Evolutionary conservation across 2,113 vertebrate species (phyloP), one percentile per base, ranked within the genome.

Genomic region (Grus americana): DNA sequence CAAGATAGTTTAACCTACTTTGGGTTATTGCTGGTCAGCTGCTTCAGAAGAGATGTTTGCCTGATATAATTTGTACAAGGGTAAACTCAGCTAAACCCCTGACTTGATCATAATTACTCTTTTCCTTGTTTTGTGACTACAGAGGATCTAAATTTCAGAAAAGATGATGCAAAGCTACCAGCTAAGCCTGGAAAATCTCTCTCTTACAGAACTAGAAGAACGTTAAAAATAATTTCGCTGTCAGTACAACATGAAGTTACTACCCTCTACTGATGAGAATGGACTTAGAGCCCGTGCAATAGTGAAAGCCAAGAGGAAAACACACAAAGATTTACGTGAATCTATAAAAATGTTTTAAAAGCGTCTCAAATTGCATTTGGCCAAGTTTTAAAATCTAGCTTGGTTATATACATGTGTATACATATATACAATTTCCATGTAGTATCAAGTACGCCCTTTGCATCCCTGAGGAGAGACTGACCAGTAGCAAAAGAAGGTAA

Each of bases 371-470:
- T 26, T 27, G 70, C 38, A 9, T 6, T 34, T 26, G 47, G 42
- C n/a, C 50, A 16, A 11, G 6, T 3, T 21, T 12, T 15, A 7
- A 66, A 12, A 1, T 3, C 9, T 2, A 8, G 8, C 4, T 12
- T 29, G 23, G 27, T 9, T 36, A 8, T 1, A 1, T 0, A 12
- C 14, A 17, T 0, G 1, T 0, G 38, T 38, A 38, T 38, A 38
- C 38, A 38, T 38, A 38, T 38, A 38, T 38, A 38, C 0, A 0
- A 14, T 11, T 5, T 2, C 30, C 46, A 4, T 0, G 15, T 0
- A 57, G 49, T 2, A 4, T 15, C 40, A 79, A 65, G 44, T 63
- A 49, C 9, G 46, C 10, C 29, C 47, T 47, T 14, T 27, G 52
- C 9, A 4, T 9, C 65, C 44, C 27, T 3, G 4, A 47, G 78